Evolutionary conservation across 1,140 invertebrate genomes (phyloP).

Genomic region (Apocrypta bakeri): DNA sequence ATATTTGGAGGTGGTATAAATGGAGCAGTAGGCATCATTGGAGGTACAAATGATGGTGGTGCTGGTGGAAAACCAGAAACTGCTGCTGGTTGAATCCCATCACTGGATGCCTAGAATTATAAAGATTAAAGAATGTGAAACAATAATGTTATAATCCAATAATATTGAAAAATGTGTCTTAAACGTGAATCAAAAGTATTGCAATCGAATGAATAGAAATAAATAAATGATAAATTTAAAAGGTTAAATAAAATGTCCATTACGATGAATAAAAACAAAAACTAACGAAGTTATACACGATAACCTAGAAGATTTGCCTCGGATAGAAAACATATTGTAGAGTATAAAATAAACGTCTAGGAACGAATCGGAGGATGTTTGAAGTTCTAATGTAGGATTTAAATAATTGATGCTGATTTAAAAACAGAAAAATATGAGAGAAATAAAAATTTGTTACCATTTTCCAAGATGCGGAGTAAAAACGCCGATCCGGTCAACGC

Average conservation of each 20-base stretch:
- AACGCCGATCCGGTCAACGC: conserved; percentile 32
- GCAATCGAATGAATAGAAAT: background rate
- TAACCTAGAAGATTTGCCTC: background rate
- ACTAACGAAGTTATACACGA: background rate
- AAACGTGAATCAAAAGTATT: background rate
- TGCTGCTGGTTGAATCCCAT: conserved; percentile 76
- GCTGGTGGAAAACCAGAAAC: conserved; percentile 73
- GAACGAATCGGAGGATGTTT: too few relatives aligned
- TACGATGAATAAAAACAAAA: background rate
- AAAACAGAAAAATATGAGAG: background rate
- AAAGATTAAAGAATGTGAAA: background rate
- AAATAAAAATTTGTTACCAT: conserved; percentile 25
- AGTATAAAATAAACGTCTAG: background rate
- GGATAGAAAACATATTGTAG: background rate
- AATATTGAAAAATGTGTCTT: background rate
- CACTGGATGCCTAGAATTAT: conserved; percentile 66
- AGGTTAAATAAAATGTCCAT: background rate
- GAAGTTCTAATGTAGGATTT: too few relatives aligned
- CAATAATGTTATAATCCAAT: background rate
- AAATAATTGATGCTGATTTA: too few relatives aligned
- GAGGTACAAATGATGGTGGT: conserved; percentile 68
- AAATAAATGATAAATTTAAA: background rate
- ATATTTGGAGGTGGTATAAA: conserved; percentile 72
- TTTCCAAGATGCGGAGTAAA: background rate
- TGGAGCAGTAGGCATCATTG: conserved; percentile 68